Percentiles rank a stretch among this genome's conserved stretches.
Conservation (phyloP, 2,797 vertebrate genomes). For the Clarias pachynema region DNA sequence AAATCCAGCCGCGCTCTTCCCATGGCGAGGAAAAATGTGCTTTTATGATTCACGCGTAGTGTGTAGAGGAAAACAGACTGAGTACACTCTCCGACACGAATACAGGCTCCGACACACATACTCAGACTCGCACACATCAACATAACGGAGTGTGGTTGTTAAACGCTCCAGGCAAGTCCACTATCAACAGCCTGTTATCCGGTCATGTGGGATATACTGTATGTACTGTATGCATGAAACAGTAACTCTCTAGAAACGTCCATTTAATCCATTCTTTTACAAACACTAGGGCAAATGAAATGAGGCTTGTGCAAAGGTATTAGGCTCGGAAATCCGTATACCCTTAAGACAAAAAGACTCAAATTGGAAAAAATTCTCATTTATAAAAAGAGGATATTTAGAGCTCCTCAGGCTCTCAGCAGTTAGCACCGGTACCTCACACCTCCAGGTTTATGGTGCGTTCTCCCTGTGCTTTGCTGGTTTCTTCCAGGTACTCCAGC, state of each 20-base stretch:
- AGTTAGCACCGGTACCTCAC: no score
- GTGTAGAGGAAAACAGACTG: constrained; percentile 21
- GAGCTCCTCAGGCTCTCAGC: no score
- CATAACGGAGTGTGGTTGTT: not conserved
- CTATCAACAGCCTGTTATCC: constrained; percentile 17
- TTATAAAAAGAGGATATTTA: not conserved
- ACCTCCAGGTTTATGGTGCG: no score
- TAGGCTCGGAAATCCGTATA: not conserved
- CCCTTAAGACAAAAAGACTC: not conserved
- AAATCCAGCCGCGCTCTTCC: constrained; percentile 44
- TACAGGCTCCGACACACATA: not conserved
- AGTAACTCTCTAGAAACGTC: not conserved
- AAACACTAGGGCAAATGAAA: not conserved
- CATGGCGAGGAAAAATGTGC: constrained; percentile 36
- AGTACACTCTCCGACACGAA: not conserved
- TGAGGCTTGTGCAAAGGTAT: not conserved
- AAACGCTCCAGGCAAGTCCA: not conserved
- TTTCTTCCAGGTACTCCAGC: no score
- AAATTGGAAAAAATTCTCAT: not conserved
- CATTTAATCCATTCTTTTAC: not conserved
- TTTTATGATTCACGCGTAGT: constrained; percentile 42
- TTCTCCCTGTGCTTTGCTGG: no score
- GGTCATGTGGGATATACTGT: not conserved
- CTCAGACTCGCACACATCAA: not conserved
- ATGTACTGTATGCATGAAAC: not conserved